Evolutionary conservation across 2,888 invertebrate species (phyloP).

Genomic region (Nymphalis polychloros): DNA sequence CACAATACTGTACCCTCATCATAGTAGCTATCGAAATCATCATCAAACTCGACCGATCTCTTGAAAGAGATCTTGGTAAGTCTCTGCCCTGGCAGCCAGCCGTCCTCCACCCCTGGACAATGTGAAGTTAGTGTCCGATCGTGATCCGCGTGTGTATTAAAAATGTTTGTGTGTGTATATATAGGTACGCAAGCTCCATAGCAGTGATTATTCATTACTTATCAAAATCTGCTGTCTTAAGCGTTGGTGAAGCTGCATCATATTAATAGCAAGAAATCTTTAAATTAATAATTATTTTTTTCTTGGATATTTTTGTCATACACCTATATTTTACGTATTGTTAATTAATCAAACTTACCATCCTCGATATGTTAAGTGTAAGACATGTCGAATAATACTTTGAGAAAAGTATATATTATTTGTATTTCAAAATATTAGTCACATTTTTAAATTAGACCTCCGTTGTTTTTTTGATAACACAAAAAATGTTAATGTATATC

Average conservation of each 20-base stretch:
- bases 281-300: no score
- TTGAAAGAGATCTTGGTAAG: slow-evolving; percentile 79
- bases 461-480: no score
- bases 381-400: slow-evolving; percentile 26
- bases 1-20: slow-evolving; percentile 75
- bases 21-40: slow-evolving; percentile 78
- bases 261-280: neutral
- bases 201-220: slow-evolving; percentile 10
- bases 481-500: no score
- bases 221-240: neutral
- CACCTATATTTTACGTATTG: neutral
- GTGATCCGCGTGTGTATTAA: slow-evolving; percentile 45
- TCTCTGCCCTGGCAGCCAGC: slow-evolving; percentile 80
- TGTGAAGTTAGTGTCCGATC: slow-evolving; percentile 65
- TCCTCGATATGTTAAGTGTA: slow-evolving; percentile 18
- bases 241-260: neutral
- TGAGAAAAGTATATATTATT: slow-evolving; percentile 13
- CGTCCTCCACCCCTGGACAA: slow-evolving; percentile 77
- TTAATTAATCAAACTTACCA: slow-evolving; percentile 24
- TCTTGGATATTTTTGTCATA: no score
- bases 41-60: slow-evolving; percentile 76
- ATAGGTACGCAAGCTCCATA: slow-evolving; percentile 19
- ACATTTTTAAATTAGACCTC: neutral
- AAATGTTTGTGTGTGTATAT: slow-evolving; percentile 32
- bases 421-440: neutral